Percentiles rank a stretch among this genome's conserved stretches.
Conservation (phyloP, 2,113 vertebrate species). For the Melanerpes formicivorus region DNA sequence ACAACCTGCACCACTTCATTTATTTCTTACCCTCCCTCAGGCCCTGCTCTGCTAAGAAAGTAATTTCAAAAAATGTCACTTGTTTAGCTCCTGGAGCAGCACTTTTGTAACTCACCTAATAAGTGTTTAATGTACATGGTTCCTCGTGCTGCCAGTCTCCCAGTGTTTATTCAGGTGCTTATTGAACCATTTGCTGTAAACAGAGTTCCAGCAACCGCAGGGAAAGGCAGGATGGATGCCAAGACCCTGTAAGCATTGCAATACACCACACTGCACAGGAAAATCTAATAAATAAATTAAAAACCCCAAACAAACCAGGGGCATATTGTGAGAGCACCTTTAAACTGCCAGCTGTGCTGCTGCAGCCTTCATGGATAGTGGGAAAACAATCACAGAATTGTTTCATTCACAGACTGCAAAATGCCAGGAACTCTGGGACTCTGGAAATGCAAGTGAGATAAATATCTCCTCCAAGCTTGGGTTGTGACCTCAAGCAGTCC, state of each 20-base stretch:
- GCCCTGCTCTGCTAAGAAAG: background rate
- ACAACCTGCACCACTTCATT: background rate
- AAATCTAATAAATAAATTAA: too few relatives aligned
- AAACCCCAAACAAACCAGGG: background rate
- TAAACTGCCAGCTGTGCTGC: background rate
- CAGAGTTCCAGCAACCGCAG: background rate
- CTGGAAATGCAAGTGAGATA: background rate
- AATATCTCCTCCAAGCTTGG: background rate
- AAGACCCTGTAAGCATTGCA: background rate
- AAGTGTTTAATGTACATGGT: background rate
- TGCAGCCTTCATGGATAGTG: background rate
- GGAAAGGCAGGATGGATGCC: background rate
- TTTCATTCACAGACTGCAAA: background rate
- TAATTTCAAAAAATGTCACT: background rate
- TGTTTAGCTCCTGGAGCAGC: background rate
- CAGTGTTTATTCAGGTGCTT: background rate
- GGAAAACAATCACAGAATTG: background rate
- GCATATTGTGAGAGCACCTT: background rate
- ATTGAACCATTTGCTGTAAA: background rate
- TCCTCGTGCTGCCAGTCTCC: background rate
- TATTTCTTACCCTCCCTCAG: background rate
- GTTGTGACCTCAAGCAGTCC: background rate
- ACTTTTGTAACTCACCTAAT: background rate
- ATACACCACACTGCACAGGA: accelerated
- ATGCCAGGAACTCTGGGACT: background rate